phyloP scores from a whole-genome alignment of 2,888 invertebrate species.

The Xanthorhoe spadicearia region DNA sequence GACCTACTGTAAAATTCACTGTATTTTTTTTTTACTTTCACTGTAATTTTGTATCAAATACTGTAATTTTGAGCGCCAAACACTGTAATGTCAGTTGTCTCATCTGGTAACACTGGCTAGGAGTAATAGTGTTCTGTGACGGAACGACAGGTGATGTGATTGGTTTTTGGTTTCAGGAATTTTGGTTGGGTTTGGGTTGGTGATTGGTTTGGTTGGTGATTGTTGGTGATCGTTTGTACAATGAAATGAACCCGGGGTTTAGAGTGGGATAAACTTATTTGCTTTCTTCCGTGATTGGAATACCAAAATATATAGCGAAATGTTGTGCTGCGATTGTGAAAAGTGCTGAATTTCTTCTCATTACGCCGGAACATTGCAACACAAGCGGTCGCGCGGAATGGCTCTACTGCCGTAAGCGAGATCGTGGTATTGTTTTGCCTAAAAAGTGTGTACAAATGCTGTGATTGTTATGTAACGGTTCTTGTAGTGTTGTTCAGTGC shows the following conservation, averaged over 20 bases:
- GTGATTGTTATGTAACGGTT: slow-evolving; percentile 80
- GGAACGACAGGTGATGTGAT: too few relatives aligned
- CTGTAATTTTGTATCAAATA: too few relatives aligned
- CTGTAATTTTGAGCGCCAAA: too few relatives aligned
- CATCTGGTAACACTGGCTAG: too few relatives aligned
- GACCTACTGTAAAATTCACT: too few relatives aligned
- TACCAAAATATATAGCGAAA: slow-evolving; percentile 74
- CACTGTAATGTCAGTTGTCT: too few relatives aligned
- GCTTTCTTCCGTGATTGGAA: slow-evolving; percentile 2
- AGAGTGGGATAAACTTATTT: not conserved
- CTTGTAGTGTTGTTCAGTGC: slow-evolving; percentile 57
- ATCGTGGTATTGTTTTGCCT: slow-evolving; percentile 67
- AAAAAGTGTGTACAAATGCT: slow-evolving; percentile 67
- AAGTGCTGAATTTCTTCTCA: slow-evolving; percentile 54
- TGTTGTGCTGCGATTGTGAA: slow-evolving; percentile 51
- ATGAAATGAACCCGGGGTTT: not conserved
- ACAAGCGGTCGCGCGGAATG: slow-evolving; percentile 56
- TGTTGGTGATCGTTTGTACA: not conserved
- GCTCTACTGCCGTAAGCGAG: slow-evolving; percentile 52
- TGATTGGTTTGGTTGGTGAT: too few relatives aligned
- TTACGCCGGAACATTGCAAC: slow-evolving; percentile 45
- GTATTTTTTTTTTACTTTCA: too few relatives aligned
- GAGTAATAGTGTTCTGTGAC: too few relatives aligned
- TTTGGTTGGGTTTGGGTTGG: too few relatives aligned
- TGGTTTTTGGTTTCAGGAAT: too few relatives aligned